A percentile compares a stretch with the other conserved stretches of the same genome.
Evolutionary conservation across 2,113 vertebrate species (phyloP).

Genomic region (Channa argus): DNA sequence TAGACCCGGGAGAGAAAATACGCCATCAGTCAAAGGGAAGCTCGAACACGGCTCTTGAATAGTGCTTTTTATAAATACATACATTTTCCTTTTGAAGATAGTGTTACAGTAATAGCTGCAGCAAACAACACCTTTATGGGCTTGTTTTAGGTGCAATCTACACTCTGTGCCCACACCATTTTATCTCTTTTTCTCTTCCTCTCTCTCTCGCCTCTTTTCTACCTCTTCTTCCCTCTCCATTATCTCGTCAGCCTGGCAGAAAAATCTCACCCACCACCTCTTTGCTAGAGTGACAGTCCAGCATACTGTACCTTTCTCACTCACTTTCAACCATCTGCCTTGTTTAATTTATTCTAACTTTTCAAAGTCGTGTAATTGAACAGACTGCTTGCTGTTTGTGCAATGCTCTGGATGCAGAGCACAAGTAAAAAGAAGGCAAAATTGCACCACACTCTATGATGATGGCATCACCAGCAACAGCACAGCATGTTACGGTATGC

Average conservation of each 20-base stretch:
- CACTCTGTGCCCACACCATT: conserved; percentile 52
- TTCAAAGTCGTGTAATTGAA: background rate
- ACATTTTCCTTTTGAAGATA: conserved; percentile 3
- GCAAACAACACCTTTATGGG: conserved; percentile 41
- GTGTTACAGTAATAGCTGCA: conserved; percentile 31
- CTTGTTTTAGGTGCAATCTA: conserved; percentile 52
- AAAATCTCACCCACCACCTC: conserved; percentile 57
- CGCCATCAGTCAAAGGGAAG: conserved; percentile 37
- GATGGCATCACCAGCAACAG: background rate
- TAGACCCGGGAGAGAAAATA: conserved; percentile 41
- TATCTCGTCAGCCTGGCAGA: conserved; percentile 54
- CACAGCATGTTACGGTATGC: too few species aligned
- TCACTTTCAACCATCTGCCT: conserved; percentile 43
- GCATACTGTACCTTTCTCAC: conserved; percentile 29
- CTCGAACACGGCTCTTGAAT: conserved; percentile 1
- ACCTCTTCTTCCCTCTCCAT: conserved; percentile 55
- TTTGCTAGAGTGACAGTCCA: conserved; percentile 55
- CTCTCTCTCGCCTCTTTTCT: conserved; percentile 37
- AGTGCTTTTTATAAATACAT: conserved; percentile 21
- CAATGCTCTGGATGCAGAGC: background rate
- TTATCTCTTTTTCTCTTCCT: conserved; percentile 12
- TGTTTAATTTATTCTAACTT: conserved; percentile 25
- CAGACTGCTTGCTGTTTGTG: background rate
- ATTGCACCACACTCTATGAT: background rate
- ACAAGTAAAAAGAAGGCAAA: background rate